Percentiles rank a stretch among this genome's conserved stretches.
phyloP scores from a whole-genome alignment of 2,888 invertebrate genomes.

The Ptychoptera contaminata region DNA sequence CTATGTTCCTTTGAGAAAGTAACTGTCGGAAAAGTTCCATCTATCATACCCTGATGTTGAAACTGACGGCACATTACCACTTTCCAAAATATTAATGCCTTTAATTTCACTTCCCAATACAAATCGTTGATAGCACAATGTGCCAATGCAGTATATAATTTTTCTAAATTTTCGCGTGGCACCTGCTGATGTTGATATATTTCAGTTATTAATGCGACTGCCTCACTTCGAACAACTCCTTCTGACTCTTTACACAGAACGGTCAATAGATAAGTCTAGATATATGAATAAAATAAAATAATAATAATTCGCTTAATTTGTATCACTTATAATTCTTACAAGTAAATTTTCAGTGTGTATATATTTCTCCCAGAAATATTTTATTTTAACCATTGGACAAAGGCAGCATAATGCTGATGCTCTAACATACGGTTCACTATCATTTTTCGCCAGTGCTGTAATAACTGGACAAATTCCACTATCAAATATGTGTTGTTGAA shows the following conservation, averaged over 20 bases:
- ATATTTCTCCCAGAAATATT: conserved; percentile 48
- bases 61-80: conserved; percentile 47
- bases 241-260: conserved; percentile 52
- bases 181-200: conserved; percentile 50
- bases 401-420: conserved; percentile 59
- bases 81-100: conserved; percentile 56
- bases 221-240: conserved; percentile 61
- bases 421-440: conserved; percentile 58
- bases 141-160: conserved; percentile 47
- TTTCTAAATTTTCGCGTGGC: conserved; percentile 34
- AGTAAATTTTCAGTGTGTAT: conserved; percentile 41
- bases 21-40: conserved; percentile 59
- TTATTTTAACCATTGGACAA: conserved; percentile 47
- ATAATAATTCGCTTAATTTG: neutral
- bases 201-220: conserved; percentile 45
- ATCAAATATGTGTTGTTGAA: conserved; percentile 51
- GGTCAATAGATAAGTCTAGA: conserved; percentile 34
- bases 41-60: conserved; percentile 67
- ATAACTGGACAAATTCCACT: conserved; percentile 48
- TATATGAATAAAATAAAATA: conserved; percentile 7
- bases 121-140: conserved; percentile 52
- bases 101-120: conserved; percentile 69
- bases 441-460: conserved; percentile 46
- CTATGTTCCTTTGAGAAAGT: conserved; percentile 64
- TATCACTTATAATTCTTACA: too few species aligned